phyloP scores from a whole-genome alignment of 2,888 invertebrate species.

The Tuberolachnus salignus region DNA sequence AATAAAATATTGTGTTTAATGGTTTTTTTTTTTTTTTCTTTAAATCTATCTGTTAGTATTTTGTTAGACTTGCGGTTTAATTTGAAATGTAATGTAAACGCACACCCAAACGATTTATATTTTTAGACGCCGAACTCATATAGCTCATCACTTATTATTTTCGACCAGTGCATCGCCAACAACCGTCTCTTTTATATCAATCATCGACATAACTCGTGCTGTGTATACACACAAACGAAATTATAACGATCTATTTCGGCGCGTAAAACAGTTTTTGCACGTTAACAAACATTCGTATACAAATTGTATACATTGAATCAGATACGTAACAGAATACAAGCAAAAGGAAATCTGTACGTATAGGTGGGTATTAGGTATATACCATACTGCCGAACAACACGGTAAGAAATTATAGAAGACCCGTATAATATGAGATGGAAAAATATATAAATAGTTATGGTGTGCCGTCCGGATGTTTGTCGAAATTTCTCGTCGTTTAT shows the following conservation, averaged over 20 bases:
- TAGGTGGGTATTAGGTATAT: too few relatives aligned
- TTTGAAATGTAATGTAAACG: too few relatives aligned
- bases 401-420: not conserved
- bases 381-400: not conserved
- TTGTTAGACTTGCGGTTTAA: not conserved
- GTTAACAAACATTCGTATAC: constrained; percentile 11
- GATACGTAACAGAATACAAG: not conserved
- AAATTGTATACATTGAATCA: not conserved
- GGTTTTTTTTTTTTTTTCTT: too few relatives aligned
- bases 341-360: not conserved
- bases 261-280: not conserved
- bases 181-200: constrained; percentile 11
- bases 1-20: too few relatives aligned
- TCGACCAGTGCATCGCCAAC: not conserved
- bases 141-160: not conserved
- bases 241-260: not conserved
- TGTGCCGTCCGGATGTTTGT: not conserved
- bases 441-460: not conserved
- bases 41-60: not conserved
- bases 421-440: not conserved
- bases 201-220: not conserved
- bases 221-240: constrained; percentile 1
- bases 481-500: not conserved
- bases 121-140: not conserved
- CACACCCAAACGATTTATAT: not conserved